These are phyloP conservation scores for Lophius americanus DNA, from an alignment of 2,797 vertebrate genomes.

Conservation along the genomic window DNA sequence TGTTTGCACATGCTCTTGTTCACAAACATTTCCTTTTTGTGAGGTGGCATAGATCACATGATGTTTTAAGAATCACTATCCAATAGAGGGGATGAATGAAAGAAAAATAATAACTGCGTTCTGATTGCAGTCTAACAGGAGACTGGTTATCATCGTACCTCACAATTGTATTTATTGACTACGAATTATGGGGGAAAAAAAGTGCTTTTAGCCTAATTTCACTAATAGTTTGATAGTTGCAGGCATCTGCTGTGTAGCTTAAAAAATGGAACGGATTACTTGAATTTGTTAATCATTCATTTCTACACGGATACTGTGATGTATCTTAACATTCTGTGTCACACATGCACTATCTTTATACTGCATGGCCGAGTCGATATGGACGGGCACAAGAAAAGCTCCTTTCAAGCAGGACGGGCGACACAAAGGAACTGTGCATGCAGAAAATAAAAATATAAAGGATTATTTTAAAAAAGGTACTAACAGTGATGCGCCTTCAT, in stretches of 20 bases:
- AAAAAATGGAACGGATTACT: slow-evolving; percentile 8
- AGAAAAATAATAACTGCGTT: not conserved
- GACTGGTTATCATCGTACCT: slow-evolving; percentile 13
- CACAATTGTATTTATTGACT: slow-evolving; percentile 5
- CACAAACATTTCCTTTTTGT: slow-evolving; percentile 17
- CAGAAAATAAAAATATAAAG: slow-evolving; percentile 66
- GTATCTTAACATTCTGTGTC: slow-evolving; percentile 18
- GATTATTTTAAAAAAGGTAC: slow-evolving; percentile 64
- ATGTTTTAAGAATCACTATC: slow-evolving; percentile 5
- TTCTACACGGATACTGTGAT: not conserved
- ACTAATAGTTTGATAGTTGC: slow-evolving; percentile 25
- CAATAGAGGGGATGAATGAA: slow-evolving; percentile 8
- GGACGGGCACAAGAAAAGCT: slow-evolving; percentile 15
- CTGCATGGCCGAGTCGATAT: slow-evolving; percentile 41
- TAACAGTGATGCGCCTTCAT: slow-evolving; percentile 25
- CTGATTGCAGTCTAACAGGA: slow-evolving; percentile 10
- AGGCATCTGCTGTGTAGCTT: slow-evolving; percentile 7
- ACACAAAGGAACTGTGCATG: slow-evolving; percentile 45
- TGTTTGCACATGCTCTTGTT: slow-evolving; percentile 37
- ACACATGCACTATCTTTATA: slow-evolving; percentile 21
- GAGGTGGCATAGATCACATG: slow-evolving; percentile 35
- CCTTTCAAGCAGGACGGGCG: slow-evolving; percentile 40
- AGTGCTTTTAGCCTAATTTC: slow-evolving; percentile 17
- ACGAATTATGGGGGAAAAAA: slow-evolving; percentile 15
- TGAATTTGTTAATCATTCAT: slow-evolving; percentile 14